These are phyloP conservation scores for Ursus arctos DNA, from an alignment of 2,113 vertebrate species.

Conservation along the genomic window DNA sequence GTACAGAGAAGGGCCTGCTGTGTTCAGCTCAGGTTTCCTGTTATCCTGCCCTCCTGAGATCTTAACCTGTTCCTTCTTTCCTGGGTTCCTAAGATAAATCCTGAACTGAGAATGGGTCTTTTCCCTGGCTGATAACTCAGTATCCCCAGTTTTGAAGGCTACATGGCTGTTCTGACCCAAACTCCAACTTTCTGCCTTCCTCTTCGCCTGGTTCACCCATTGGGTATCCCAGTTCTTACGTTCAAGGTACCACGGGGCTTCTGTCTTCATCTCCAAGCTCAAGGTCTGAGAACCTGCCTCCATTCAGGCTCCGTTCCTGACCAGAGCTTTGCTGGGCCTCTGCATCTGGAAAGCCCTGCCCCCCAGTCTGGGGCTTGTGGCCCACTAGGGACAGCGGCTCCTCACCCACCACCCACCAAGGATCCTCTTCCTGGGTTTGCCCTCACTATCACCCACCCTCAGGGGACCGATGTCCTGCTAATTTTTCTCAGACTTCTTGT, in stretches of 20 bases:
- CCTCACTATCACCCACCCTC: neutral
- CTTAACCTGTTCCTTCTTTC: neutral
- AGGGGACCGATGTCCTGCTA: neutral
- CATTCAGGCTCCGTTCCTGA: neutral
- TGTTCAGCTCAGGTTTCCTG: accelerated
- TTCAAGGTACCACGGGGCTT: neutral
- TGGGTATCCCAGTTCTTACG: neutral
- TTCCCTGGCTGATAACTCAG: neutral
- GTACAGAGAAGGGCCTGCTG: neutral
- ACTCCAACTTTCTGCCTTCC: neutral
- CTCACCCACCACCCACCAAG: neutral
- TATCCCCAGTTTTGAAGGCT: neutral
- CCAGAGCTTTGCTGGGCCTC: neutral
- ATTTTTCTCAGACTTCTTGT: neutral
- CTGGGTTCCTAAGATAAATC: neutral
- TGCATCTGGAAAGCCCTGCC: neutral
- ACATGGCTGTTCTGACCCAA: neutral
- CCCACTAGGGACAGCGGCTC: neutral
- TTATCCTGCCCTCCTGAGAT: accelerated
- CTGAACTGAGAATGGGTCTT: neutral
- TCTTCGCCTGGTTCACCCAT: neutral
- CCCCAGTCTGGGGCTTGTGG: neutral
- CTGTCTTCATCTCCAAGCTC: neutral
- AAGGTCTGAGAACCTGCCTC: neutral
- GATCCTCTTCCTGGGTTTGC: neutral